Percentiles rank a stretch among this genome's conserved stretches.
Evolutionary conservation across 2,113 vertebrate genomes (phyloP).

Genomic region (Stegastes partitus): DNA sequence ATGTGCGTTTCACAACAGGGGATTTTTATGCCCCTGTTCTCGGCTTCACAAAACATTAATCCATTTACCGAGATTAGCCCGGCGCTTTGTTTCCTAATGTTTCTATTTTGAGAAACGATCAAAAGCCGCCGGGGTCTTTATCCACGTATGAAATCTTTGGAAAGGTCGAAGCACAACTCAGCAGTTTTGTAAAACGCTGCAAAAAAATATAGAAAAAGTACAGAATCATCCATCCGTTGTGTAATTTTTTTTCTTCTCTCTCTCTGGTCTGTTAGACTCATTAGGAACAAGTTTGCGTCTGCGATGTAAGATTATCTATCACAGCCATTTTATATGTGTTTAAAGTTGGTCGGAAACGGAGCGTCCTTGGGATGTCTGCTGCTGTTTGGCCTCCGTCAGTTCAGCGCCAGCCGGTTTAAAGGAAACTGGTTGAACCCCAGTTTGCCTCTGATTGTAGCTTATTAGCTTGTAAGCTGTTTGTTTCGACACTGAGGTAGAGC

Average conservation of each 20-base stretch:
- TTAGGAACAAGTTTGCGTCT: constrained; percentile 41
- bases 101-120: constrained; percentile 63
- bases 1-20: constrained; percentile 39
- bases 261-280: constrained; percentile 52
- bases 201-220: no score
- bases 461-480: background rate
- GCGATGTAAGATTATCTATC: constrained; percentile 42
- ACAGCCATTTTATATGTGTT: constrained; percentile 55
- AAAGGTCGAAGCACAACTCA: constrained; percentile 14
- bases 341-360: constrained; percentile 17
- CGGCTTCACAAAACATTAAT: constrained; percentile 56
- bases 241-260: background rate
- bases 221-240: background rate
- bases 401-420: constrained; percentile 31
- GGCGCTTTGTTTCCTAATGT: constrained; percentile 29
- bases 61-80: constrained; percentile 47
- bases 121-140: constrained; percentile 5
- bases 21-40: constrained; percentile 45
- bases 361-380: constrained; percentile 56
- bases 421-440: background rate
- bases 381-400: constrained; percentile 29
- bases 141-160: background rate
- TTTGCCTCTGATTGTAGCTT: background rate
- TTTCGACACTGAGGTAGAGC: background rate
- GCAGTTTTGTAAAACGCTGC: background rate